Conservation (phyloP, 2,888 invertebrate genomes). For the Drepana falcataria region DNA sequence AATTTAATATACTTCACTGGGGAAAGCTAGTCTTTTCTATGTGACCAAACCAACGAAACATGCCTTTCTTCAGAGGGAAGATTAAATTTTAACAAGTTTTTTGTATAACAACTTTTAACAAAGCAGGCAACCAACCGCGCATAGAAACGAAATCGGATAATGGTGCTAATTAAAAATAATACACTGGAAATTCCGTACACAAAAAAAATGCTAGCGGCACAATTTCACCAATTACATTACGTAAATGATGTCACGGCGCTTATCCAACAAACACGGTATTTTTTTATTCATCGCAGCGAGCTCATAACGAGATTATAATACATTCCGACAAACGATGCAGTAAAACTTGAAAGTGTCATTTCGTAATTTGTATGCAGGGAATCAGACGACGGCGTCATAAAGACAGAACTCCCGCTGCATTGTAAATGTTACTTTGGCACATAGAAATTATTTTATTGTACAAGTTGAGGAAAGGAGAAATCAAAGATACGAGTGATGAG, state of each 20-base stretch:
- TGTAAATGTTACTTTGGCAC: constrained; percentile 41
- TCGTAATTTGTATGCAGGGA: constrained; percentile 60
- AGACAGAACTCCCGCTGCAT: constrained; percentile 53
- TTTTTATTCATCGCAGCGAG: constrained; percentile 24
- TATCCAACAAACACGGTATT: constrained; percentile 15
- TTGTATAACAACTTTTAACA: neutral
- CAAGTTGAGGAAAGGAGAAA: constrained; percentile 24
- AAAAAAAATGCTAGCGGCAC: neutral
- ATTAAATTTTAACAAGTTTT: too few relatives aligned
- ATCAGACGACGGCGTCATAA: constrained; percentile 50
- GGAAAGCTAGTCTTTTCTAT: too few relatives aligned
- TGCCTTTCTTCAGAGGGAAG: too few relatives aligned
- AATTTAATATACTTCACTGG: too few relatives aligned
- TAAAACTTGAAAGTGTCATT: constrained; percentile 56
- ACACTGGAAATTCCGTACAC: neutral
- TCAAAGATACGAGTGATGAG: constrained; percentile 9
- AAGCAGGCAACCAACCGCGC: neutral
- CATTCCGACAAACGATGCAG: constrained; percentile 43
- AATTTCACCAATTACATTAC: constrained; percentile 18
- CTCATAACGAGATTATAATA: constrained; percentile 32
- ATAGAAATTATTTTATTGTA: constrained; percentile 47
- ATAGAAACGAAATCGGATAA: neutral
- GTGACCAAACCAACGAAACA: too few relatives aligned
- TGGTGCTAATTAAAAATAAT: neutral
- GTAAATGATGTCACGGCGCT: constrained; percentile 4